A percentile compares a stretch with the other conserved stretches of the same genome.
Evolutionary conservation across 1,140 invertebrate species (phyloP).

Genomic region (Lepidurus arcticus): DNA sequence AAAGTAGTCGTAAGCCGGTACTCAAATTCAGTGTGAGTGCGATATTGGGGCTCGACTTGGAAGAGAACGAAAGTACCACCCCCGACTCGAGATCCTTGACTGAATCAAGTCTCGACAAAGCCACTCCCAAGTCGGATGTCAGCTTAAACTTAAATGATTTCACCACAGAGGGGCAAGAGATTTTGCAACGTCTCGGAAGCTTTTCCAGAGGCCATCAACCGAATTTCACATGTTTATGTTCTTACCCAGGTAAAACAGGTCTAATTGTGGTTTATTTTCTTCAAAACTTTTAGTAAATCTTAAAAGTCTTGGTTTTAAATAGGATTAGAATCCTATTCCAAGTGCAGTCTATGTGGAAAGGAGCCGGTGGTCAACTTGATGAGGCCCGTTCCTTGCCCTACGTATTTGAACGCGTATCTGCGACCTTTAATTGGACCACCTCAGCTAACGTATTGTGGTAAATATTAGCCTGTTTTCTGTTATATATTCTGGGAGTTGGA

Average conservation of each 20-base stretch:
- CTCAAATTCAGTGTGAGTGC: constrained; percentile 89
- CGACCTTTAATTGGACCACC: constrained; percentile 9
- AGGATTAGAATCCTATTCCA: background rate
- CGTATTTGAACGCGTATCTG: background rate
- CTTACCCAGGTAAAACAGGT: background rate
- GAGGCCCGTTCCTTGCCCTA: background rate
- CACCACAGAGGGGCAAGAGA: background rate
- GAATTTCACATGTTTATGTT: background rate
- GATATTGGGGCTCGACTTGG: constrained; percentile 62
- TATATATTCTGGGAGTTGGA: background rate
- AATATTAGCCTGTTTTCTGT: background rate
- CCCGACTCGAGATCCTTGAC: background rate
- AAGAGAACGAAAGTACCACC: background rate
- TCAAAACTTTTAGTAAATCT: background rate
- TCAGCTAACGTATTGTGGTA: constrained; percentile 9
- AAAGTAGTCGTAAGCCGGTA: constrained; percentile 56
- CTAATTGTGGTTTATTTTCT: background rate
- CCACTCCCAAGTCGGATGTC: background rate
- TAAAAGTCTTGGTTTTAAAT: background rate
- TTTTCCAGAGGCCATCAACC: background rate
- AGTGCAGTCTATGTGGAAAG: background rate
- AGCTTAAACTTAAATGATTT: background rate
- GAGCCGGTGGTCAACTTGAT: background rate
- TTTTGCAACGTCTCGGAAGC: background rate
- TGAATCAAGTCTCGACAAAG: background rate